Evolutionary conservation across 2,888 invertebrate species (phyloP).

Genomic region (Bellardia pandia): DNA sequence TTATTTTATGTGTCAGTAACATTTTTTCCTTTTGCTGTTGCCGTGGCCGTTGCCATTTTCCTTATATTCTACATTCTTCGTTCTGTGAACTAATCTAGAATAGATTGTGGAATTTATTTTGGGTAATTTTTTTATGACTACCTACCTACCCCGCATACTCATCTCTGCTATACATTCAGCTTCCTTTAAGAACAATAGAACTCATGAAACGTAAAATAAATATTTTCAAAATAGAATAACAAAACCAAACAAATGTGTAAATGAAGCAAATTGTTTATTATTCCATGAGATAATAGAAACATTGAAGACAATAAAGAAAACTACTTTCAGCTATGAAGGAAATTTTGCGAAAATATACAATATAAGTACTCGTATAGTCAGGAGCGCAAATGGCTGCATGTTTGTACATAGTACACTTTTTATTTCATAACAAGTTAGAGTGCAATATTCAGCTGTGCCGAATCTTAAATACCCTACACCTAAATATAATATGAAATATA

Average conservation of each 20-base stretch:
- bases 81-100: slow-evolving; percentile 22
- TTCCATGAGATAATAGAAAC: slow-evolving; percentile 33
- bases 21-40: not conserved
- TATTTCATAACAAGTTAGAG: too few relatives aligned
- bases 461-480: too few relatives aligned
- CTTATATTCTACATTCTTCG: not conserved
- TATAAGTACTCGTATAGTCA: too few relatives aligned
- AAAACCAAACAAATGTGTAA: slow-evolving; percentile 11
- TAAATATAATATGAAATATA: too few relatives aligned
- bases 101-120: slow-evolving; percentile 60
- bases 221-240: slow-evolving; percentile 3
- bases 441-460: too few relatives aligned
- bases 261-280: slow-evolving; percentile 52
- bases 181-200: slow-evolving; percentile 27
- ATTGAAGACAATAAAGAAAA: slow-evolving; percentile 50
- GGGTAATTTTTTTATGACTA: slow-evolving; percentile 39
- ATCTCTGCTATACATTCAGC: not conserved
- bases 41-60: not conserved
- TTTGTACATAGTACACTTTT: too few relatives aligned
- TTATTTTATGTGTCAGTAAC: slow-evolving; percentile 32
- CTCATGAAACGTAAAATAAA: slow-evolving; percentile 34
- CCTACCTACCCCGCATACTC: not conserved
- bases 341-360: not conserved
- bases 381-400: too few relatives aligned
- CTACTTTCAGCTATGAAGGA: not conserved